phyloP scores from a whole-genome alignment of 1,140 invertebrate species.

The Tribolium castaneum region DNA sequence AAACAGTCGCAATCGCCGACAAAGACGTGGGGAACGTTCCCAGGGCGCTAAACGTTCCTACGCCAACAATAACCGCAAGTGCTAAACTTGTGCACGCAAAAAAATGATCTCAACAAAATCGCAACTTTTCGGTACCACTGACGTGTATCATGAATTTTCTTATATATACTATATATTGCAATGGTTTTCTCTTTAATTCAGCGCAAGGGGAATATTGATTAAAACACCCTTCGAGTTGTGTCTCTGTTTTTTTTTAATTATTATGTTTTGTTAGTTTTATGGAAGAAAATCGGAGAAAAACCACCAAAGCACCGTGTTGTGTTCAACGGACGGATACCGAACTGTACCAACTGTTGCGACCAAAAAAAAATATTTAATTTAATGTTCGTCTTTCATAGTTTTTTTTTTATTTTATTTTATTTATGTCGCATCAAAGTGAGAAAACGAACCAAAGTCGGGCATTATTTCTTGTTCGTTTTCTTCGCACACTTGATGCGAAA shows the following conservation, averaged over 20 bases:
- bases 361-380: constrained; percentile 32
- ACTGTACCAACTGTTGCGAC: constrained; percentile 38
- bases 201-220: constrained; percentile 54
- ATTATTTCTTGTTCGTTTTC: constrained; percentile 45
- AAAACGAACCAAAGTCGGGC: constrained; percentile 38
- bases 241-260: constrained; percentile 27
- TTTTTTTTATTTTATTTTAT: constrained; percentile 44
- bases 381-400: constrained; percentile 45
- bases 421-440: neutral
- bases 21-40: constrained; percentile 72
- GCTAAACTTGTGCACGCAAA: constrained; percentile 62
- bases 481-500: constrained; percentile 38
- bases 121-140: neutral
- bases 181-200: constrained; percentile 37
- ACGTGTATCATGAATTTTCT: neutral
- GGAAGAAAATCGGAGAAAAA: constrained; percentile 46
- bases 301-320: constrained; percentile 57
- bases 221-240: constrained; percentile 52
- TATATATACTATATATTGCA: neutral
- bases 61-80: constrained; percentile 81
- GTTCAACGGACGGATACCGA: constrained; percentile 45
- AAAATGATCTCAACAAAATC: constrained; percentile 56
- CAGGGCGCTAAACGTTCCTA: constrained; percentile 70
- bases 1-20: constrained; percentile 71
- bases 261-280: constrained; percentile 18